phyloP scores from a whole-genome alignment of 2,113 vertebrate species.

The Melanocharis versteri region DNA sequence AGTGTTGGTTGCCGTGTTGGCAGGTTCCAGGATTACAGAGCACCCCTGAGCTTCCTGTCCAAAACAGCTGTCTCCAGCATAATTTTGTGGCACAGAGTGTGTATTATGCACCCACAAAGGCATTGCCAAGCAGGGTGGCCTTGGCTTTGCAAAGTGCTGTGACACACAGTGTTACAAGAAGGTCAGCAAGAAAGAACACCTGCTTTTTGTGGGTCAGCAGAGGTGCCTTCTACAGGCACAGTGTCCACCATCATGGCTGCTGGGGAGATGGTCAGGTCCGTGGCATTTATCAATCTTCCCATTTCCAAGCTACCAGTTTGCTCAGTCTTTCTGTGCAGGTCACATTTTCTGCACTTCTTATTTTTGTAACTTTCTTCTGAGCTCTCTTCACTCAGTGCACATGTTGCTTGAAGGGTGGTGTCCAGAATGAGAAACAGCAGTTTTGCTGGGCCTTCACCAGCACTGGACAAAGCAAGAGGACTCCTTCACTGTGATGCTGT shows the following conservation, averaged over 20 bases:
- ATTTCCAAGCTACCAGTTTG: neutral
- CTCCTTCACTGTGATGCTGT: too few relatives aligned
- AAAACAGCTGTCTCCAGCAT: neutral
- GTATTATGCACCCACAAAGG: fast-evolving
- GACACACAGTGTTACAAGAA: fast-evolving
- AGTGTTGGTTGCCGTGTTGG: neutral
- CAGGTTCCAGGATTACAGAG: neutral
- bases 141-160: neutral
- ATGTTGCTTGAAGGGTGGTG: neutral
- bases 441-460: neutral
- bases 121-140: fast-evolving
- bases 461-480: neutral
- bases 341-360: neutral
- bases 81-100: neutral
- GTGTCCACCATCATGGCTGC: neutral
- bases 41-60: neutral
- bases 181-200: neutral
- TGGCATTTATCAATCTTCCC: neutral
- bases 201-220: neutral
- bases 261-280: fast-evolving
- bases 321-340: neutral
- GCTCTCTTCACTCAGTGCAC: neutral
- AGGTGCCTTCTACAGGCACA: fast-evolving
- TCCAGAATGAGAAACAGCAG: neutral
- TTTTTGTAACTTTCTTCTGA: neutral